Evolutionary conservation across 2,113 vertebrate species (phyloP), one percentile per base, ranked within the genome.

Genomic region (Ammodytes marinus): DNA sequence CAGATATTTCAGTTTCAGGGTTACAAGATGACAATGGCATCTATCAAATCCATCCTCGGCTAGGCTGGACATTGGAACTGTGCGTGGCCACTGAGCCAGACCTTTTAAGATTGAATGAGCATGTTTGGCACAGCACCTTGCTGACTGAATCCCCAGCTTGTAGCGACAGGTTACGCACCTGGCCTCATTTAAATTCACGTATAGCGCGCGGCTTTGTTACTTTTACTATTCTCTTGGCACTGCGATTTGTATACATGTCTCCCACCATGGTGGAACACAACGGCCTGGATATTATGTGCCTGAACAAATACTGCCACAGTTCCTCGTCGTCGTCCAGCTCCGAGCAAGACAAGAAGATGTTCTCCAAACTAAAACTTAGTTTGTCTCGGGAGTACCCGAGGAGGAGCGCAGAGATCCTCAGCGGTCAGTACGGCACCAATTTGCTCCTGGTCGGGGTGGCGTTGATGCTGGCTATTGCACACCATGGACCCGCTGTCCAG

Each of bases 351-450:
- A 94, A 94, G 75, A 95, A 92, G 63, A 73, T 87, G 8, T 92
- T 95, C 50, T 69, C 82, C 19, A 93, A 92, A 45, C 57, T 95
- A 2, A 93, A 89, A 14, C 83, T 89, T 19, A 90, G 58, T 50
- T 75, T 95, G 73, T 88, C 91, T 0, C 87, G 71, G 71, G 93
- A 96, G 76, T 97, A 95, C 64, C 97, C 96, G 1, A 95, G 95
- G 93, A 99, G 97, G 88, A 96, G 96, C 89, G 97, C 96, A 0
- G 97, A 97, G 94, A 95, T 95, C 71, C 95, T 98, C 83, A 99
- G 98, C 88, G 97, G 96, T 40, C 98, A 99, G 94, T 99, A 99
- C 64, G 98, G 97, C 43, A 95, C 96, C 91, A 98, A 97, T n/a
- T 83, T 98, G 80, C 95, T 99, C 75, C 88, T 97, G 88, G 95